These are phyloP conservation scores for Scaptodrosophila latifasciaeformis DNA, from an alignment of 2,888 invertebrate genomes.

Conservation along the genomic window DNA sequence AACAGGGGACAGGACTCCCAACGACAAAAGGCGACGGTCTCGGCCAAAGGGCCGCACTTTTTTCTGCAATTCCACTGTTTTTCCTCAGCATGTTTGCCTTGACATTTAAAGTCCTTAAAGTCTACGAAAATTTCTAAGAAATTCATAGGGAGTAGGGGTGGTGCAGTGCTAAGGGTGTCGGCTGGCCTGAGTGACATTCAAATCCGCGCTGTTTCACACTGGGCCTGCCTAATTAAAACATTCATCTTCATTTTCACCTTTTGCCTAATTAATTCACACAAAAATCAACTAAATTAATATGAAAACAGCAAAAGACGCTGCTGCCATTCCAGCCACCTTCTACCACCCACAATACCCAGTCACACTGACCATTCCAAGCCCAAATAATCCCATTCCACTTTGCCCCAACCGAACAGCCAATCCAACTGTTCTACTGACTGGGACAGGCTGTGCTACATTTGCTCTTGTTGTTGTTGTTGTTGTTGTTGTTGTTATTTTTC, in stretches of 20 bases:
- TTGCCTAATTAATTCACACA: slow-evolving; percentile 73
- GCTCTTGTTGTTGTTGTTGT: slow-evolving; percentile 18
- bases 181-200: slow-evolving; percentile 30
- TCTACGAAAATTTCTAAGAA: neutral
- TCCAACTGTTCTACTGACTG: slow-evolving; percentile 7
- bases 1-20: neutral
- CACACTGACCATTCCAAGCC: slow-evolving; percentile 54
- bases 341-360: slow-evolving; percentile 10
- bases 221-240: slow-evolving; percentile 71
- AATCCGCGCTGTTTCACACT: slow-evolving; percentile 41
- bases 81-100: neutral
- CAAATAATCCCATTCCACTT: too few species aligned
- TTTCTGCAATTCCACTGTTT: neutral
- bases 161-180: neutral
- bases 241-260: slow-evolving; percentile 74
- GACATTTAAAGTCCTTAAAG: slow-evolving; percentile 53
- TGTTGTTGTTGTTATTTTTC: slow-evolving; percentile 39
- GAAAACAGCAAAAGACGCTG: slow-evolving; percentile 66
- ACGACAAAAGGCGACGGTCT: too few species aligned
- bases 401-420: too few species aligned
- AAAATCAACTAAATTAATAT: slow-evolving; percentile 73
- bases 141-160: neutral
- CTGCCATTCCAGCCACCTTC: slow-evolving; percentile 20
- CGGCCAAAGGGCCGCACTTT: neutral
- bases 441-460: slow-evolving; percentile 8